These are phyloP conservation scores for Antidorcas marsupialis DNA, from an alignment of 2,113 vertebrate species.

Conservation along the genomic window DNA sequence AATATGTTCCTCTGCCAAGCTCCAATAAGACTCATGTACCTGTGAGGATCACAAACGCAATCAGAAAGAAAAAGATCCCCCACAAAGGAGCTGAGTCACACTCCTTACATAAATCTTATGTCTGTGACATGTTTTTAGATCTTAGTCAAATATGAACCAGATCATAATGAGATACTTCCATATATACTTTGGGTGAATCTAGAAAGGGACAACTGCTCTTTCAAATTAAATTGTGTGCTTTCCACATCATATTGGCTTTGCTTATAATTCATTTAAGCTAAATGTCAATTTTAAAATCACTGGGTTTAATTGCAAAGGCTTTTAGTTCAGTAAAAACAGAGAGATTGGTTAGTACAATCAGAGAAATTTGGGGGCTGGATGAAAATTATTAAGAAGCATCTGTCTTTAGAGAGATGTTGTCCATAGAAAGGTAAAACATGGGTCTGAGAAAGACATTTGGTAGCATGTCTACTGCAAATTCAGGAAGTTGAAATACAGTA, in stretches of 20 bases:
- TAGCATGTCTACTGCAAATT: neutral
- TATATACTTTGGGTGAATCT: neutral
- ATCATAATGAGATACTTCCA: slow-evolving; percentile 36
- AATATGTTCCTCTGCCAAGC: neutral
- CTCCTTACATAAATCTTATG: slow-evolving; percentile 48
- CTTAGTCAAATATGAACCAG: slow-evolving; percentile 15
- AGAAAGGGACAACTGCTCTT: slow-evolving; percentile 25
- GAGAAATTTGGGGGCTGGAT: neutral
- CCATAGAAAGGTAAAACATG: neutral
- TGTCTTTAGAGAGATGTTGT: neutral
- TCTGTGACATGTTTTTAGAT: slow-evolving; percentile 46
- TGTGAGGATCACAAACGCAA: slow-evolving; percentile 25
- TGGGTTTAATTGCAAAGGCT: slow-evolving; percentile 42
- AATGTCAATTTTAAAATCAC: slow-evolving; percentile 54
- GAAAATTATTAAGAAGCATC: slow-evolving; percentile 22
- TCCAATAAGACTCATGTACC: neutral
- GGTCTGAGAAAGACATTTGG: neutral
- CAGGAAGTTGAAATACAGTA: neutral
- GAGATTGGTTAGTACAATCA: neutral
- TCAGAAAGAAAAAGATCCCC: slow-evolving; percentile 19
- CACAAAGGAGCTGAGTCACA: slow-evolving; percentile 38
- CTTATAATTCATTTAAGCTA: slow-evolving; percentile 37
- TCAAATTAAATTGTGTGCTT: slow-evolving; percentile 44
- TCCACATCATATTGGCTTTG: slow-evolving; percentile 26
- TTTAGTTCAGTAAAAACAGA: slow-evolving; percentile 46